phyloP scores from a whole-genome alignment of 2,113 vertebrate genomes.

The Cettia cetti region DNA sequence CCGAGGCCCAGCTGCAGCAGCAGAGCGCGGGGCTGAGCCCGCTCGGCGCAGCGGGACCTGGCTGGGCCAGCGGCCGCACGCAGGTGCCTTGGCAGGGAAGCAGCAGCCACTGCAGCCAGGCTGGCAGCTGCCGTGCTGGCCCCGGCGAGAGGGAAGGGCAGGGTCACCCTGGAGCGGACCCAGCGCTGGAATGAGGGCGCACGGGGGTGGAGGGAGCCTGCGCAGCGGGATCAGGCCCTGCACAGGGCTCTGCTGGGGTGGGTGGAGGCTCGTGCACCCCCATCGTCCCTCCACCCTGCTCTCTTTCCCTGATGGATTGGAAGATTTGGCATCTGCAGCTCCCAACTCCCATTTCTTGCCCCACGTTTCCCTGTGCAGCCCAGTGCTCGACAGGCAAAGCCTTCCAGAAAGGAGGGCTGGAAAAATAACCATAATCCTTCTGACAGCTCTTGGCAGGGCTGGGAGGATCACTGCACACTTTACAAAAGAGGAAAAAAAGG shows the following conservation, averaged over 20 bases:
- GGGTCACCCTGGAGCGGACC: not conserved
- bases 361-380: not conserved
- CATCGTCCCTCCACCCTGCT: not conserved
- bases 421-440: constrained; percentile 50
- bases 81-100: constrained; percentile 39
- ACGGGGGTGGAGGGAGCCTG: not conserved
- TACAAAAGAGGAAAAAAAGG: constrained; percentile 27
- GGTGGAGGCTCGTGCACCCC: not conserved
- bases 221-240: not conserved
- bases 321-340: constrained; percentile 17
- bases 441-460: constrained; percentile 59
- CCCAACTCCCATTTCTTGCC: constrained; percentile 31
- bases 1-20: not conserved
- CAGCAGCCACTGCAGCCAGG: not conserved
- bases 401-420: constrained; percentile 51
- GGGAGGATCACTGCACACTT: constrained; percentile 4
- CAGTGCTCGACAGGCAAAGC: constrained; percentile 28
- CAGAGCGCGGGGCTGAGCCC: not conserved
- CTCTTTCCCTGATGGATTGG: not conserved
- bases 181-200: not conserved
- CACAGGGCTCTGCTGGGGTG: not conserved
- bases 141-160: not conserved
- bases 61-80: not conserved
- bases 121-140: not conserved
- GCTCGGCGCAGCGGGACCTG: not conserved